These are phyloP conservation scores for Netelia fuscicornis DNA, from an alignment of 2,888 invertebrate genomes.

Conservation along the genomic window DNA sequence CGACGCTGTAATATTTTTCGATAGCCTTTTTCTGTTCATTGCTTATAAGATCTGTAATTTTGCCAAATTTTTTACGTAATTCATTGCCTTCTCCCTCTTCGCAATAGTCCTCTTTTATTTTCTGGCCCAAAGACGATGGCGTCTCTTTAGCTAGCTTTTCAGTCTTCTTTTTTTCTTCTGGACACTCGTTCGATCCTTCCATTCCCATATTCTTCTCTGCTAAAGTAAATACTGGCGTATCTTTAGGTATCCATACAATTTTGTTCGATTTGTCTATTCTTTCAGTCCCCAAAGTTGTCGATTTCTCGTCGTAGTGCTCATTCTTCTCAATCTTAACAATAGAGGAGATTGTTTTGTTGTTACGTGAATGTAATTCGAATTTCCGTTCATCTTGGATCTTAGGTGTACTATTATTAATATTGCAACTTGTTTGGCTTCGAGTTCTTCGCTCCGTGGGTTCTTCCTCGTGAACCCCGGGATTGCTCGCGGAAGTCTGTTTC, in stretches of 20 bases:
- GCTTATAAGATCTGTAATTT: slow-evolving; percentile 78
- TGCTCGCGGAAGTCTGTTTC: not conserved
- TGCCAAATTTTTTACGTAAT: slow-evolving; percentile 68
- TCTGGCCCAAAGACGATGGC: not conserved
- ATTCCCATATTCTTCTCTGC: not conserved
- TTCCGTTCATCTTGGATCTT: not conserved
- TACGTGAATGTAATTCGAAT: not conserved
- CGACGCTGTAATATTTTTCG: slow-evolving; percentile 75
- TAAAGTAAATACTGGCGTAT: not conserved
- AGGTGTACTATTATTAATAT: not conserved
- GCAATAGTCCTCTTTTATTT: slow-evolving; percentile 16
- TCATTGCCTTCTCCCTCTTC: slow-evolving; percentile 17
- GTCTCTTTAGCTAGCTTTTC: slow-evolving; percentile 34
- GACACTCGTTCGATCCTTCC: slow-evolving; percentile 50
- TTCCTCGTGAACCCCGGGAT: not conserved
- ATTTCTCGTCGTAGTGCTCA: slow-evolving; percentile 15
- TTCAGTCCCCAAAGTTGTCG: not conserved
- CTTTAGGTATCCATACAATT: slow-evolving; percentile 66
- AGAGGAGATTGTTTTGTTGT: slow-evolving; percentile 10
- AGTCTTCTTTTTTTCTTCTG: slow-evolving; percentile 69
- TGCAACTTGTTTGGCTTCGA: not conserved
- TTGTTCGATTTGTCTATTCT: slow-evolving; percentile 49
- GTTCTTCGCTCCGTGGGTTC: slow-evolving; percentile 11
- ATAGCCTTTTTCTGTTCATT: slow-evolving; percentile 77
- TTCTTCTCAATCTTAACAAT: slow-evolving; percentile 68